phyloP scores from a whole-genome alignment of 2,797 vertebrate species.

The Moxostoma hubbsi region DNA sequence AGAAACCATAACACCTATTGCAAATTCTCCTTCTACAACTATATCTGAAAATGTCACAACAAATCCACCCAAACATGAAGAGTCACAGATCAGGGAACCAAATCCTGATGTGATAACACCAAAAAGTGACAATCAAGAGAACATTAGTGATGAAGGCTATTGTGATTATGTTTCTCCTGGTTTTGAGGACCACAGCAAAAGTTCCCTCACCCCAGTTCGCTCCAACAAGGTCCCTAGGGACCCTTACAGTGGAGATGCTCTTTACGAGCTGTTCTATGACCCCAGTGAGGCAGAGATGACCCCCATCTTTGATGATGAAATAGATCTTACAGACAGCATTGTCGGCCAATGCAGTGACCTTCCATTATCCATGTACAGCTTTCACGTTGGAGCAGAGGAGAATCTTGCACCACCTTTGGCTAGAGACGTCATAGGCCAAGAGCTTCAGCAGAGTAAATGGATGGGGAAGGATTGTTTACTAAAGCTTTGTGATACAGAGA shows the following conservation, averaged over 20 bases:
- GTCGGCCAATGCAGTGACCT: conserved; percentile 76
- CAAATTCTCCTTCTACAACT: conserved; percentile 44
- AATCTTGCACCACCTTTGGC: conserved; percentile 79
- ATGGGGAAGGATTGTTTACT: conserved; percentile 85
- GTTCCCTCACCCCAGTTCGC: conserved; percentile 64
- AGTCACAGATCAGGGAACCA: conserved; percentile 71
- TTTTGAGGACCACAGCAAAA: conserved; percentile 78
- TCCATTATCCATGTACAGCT: conserved; percentile 85
- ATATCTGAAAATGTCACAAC: conserved; percentile 35
- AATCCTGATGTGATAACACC: conserved; percentile 76
- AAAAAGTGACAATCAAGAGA: conserved; percentile 83
- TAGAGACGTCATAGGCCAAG: conserved; percentile 78
- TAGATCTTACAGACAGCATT: conserved; percentile 75
- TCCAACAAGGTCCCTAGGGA: conserved; percentile 78
- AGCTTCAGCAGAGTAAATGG: conserved; percentile 83
- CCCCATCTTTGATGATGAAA: conserved; percentile 74
- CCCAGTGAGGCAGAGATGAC: conserved; percentile 72
- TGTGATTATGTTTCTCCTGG: conserved; percentile 83
- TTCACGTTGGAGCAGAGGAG: conserved; percentile 84
- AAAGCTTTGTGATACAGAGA: conserved; percentile 85
- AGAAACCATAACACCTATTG: conserved; percentile 46
- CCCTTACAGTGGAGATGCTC: conserved; percentile 85
- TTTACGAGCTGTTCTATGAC: conserved; percentile 85
- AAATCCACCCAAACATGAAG: conserved; percentile 55
- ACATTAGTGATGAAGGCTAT: conserved; percentile 86